Percentiles rank a stretch among this genome's conserved stretches.
These are phyloP conservation scores for Zaprionus taronus DNA, from an alignment of 1,140 invertebrate genomes.

Conservation along the genomic window DNA sequence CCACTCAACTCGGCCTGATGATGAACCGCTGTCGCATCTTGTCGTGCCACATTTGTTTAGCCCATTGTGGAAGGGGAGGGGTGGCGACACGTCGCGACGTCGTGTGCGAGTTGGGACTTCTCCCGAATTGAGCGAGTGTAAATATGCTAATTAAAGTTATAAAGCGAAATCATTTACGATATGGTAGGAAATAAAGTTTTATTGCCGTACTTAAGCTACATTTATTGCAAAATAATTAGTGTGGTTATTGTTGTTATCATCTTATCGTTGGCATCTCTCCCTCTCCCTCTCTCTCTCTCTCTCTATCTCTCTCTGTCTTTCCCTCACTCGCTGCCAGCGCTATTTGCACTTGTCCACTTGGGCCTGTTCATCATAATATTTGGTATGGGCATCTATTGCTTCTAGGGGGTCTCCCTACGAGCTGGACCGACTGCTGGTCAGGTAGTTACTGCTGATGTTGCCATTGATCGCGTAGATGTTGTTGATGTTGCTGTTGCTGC, in stretches of 20 bases:
- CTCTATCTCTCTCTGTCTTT: background rate
- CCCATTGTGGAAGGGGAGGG: background rate
- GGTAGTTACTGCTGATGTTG: conserved; percentile 85
- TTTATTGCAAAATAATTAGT: conserved; percentile 84
- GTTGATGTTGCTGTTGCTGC: conserved; percentile 63
- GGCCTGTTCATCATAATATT: conserved; percentile 56
- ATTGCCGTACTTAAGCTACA: conserved; percentile 81
- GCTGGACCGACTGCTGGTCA: conserved; percentile 84
- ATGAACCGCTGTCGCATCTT: conserved; percentile 46
- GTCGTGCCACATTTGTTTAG: conserved; percentile 9
- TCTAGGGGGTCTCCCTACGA: conserved; percentile 45
- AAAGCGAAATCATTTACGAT: conserved; percentile 81
- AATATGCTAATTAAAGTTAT: conserved; percentile 83
- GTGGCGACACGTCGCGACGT: background rate
- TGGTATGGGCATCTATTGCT: conserved; percentile 51
- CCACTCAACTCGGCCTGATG: conserved; percentile 45
- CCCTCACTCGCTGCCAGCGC: conserved; percentile 28
- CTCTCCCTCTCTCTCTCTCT: conserved; percentile 1
- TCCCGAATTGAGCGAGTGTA: conserved; percentile 53
- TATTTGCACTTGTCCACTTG: conserved; percentile 70
- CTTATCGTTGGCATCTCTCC: conserved; percentile 46
- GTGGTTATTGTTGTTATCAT: conserved; percentile 66
- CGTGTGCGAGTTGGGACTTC: conserved; percentile 22
- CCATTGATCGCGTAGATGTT: conserved; percentile 58
- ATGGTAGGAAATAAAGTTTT: conserved; percentile 79